Percentiles rank a stretch among this genome's conserved stretches.
Evolutionary conservation across 2,888 invertebrate genomes (phyloP).

Genomic region (Hermaeophaga mercurialis): DNA sequence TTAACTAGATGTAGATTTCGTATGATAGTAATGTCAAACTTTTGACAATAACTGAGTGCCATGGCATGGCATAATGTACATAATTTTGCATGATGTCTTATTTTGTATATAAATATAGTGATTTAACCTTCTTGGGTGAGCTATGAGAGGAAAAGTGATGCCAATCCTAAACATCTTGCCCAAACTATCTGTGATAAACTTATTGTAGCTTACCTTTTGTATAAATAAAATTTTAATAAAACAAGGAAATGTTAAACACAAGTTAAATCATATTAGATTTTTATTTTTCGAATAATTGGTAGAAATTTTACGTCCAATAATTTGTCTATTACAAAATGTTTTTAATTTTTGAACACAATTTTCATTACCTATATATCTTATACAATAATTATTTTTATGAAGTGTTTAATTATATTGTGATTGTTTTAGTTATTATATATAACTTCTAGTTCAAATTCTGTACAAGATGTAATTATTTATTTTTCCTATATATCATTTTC

Average conservation of each 20-base stretch:
- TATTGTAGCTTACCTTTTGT: constrained; percentile 42
- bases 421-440: no score
- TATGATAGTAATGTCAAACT: constrained; percentile 42
- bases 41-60: constrained; percentile 53
- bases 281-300: constrained; percentile 25
- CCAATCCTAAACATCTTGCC: constrained; percentile 54
- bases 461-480: no score
- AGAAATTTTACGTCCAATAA: not conserved
- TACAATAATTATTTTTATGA: no score
- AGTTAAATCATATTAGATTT: constrained; percentile 39
- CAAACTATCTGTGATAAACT: constrained; percentile 55
- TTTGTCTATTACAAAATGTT: not conserved
- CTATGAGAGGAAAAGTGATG: constrained; percentile 41
- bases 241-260: constrained; percentile 39
- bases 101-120: constrained; percentile 41
- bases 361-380: not conserved
- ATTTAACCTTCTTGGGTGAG: constrained; percentile 45
- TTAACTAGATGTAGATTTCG: constrained; percentile 44
- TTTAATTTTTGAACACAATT: not conserved
- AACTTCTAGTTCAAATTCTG: no score
- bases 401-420: no score
- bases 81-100: constrained; percentile 43
- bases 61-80: constrained; percentile 50
- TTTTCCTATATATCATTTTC: no score
- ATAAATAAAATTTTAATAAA: constrained; percentile 31